Evolutionary conservation across 2,113 vertebrate genomes (phyloP), one percentile per base, ranked within the genome.

Genomic region (Phycodurus eques): DNA sequence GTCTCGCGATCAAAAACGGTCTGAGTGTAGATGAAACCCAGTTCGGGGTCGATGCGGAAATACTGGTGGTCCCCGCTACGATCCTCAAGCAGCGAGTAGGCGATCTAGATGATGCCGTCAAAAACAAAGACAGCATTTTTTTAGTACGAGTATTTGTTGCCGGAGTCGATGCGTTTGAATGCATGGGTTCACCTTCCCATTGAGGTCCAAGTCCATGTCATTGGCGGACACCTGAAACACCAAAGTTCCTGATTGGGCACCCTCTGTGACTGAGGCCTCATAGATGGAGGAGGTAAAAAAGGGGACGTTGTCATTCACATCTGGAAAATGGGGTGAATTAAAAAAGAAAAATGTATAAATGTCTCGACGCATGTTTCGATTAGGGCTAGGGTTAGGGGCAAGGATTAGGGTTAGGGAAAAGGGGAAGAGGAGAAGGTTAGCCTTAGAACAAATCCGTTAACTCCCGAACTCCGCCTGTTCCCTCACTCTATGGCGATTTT

Each of bases 251-350:
- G 93, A 77, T 61, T 80, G 92, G 10, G 91, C 92, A 75, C 94
- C 95, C 83, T 97, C 96, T 2, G 90, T 93, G 66, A 97, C 93
- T 0, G 91, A 94, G 4, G 94, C 93, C 85, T 97, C 96, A 27
- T 97, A 97, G 86, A 95, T 92, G 68, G 95, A 94, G 2, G 95
- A 96, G 27, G 95, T 96, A 87, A 97, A 97, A 87, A 96, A 96
- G 0, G 96, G 96, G 39, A 96, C 94, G 43, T 97, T 97, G 88
- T 96, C 96, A 43, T 96, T 97, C 62, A 96, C 96, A 82, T 96
- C 96, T 97, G 78, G 62, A 74, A 82, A 60, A 39, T 47, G 47
- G 47, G n/a, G 8, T 1, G 2, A 2, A 60, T 53, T 9, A 8
- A 53, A 20, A 27, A 27, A 27, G 27, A 27, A 27, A 27, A 27